Evolutionary conservation across 1,140 invertebrate species (phyloP).

Genomic region (Sitobion miscanthi): DNA sequence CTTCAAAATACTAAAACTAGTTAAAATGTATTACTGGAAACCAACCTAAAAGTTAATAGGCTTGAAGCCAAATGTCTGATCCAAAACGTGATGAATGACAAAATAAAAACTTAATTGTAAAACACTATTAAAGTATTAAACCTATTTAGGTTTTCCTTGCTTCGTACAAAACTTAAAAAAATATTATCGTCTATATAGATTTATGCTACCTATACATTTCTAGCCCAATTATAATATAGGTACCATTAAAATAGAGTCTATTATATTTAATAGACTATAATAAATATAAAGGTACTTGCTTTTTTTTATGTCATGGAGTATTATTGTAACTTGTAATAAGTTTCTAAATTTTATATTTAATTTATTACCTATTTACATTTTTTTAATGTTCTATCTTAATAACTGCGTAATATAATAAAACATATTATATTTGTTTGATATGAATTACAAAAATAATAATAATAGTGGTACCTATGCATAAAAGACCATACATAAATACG

Average conservation of each 20-base stretch:
- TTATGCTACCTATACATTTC: not conserved
- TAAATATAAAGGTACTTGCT: not conserved
- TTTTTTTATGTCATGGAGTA: too few relatives aligned
- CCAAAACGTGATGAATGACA: not conserved
- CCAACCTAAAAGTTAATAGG: not conserved
- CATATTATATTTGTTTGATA: not conserved
- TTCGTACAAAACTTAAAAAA: not conserved
- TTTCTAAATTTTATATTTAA: not conserved
- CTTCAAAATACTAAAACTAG: not conserved
- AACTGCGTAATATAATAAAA: too few relatives aligned
- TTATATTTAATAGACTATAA: not conserved
- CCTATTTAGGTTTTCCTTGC: too few relatives aligned
- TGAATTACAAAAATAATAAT: not conserved
- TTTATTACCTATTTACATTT: too few relatives aligned
- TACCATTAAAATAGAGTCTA: not conserved
- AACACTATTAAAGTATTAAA: too few relatives aligned
- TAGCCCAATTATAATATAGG: not conserved
- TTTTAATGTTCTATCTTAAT: too few relatives aligned
- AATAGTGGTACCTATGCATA: not conserved
- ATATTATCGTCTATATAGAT: not conserved
- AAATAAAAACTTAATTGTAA: too few relatives aligned
- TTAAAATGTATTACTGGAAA: not conserved
- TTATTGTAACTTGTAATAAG: not conserved
- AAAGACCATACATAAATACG: not conserved
- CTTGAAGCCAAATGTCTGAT: not conserved